Percentiles rank a stretch among this genome's conserved stretches.
These are phyloP conservation scores for Aurelia sp. DNA, from an alignment of 30 jellyfish, hydroid and myxozoan species.

Conservation along the genomic window DNA sequence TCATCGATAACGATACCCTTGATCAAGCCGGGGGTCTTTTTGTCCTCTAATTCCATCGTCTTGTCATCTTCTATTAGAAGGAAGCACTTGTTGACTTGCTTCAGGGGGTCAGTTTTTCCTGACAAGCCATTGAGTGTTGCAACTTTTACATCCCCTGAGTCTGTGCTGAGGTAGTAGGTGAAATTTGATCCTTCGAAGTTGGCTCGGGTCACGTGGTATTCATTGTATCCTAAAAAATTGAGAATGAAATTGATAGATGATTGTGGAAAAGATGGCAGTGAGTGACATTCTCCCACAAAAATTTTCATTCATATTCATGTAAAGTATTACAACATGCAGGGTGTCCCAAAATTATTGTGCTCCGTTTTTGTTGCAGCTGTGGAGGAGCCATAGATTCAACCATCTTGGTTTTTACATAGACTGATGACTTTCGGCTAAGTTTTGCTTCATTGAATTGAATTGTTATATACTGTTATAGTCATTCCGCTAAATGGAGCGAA, in stretches of 20 bases:
- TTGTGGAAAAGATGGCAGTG: too few species aligned
- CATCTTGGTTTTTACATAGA: too few species aligned
- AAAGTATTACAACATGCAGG: too few species aligned
- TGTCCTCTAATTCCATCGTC: constrained; percentile 20
- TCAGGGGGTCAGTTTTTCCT: constrained; percentile 64
- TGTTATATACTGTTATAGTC: too few species aligned
- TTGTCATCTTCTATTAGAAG: constrained; percentile 52
- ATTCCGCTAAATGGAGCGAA: too few species aligned
- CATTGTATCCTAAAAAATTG: constrained; percentile 38
- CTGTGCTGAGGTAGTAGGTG: constrained; percentile 63
- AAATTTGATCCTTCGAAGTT: constrained; percentile 35
- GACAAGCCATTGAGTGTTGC: constrained; percentile 55
- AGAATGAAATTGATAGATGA: background rate
- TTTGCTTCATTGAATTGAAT: too few species aligned
- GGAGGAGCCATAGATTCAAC: too few species aligned
- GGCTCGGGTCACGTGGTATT: constrained; percentile 65
- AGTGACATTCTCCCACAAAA: background rate
- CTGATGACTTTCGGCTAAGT: too few species aligned
- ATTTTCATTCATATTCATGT: too few species aligned
- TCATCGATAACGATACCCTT: constrained; percentile 78
- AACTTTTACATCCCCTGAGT: constrained; percentile 56
- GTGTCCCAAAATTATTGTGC: too few species aligned
- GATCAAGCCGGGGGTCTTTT: constrained; percentile 68
- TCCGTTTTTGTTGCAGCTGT: too few species aligned
- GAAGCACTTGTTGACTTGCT: constrained; percentile 62